These are phyloP conservation scores for Hemiscyllium ocellatum DNA, from an alignment of 2,113 vertebrate species.

Conservation along the genomic window DNA sequence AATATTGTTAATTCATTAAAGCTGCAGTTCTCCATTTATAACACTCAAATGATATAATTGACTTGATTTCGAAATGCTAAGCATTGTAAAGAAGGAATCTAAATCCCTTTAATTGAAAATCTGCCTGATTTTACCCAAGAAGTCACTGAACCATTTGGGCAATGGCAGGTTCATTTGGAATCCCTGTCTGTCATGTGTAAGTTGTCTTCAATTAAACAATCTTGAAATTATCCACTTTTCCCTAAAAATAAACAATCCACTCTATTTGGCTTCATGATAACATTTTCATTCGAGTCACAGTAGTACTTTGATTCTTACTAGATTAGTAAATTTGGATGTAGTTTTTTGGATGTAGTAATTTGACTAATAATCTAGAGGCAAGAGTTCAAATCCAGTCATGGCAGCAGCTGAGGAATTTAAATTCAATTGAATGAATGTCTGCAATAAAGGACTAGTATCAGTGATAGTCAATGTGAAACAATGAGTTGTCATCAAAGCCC, in stretches of 20 bases:
- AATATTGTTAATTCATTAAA: background rate
- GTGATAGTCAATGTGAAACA: no score
- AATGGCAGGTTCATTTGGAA: background rate
- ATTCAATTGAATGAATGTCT: no score
- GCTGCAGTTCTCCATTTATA: background rate
- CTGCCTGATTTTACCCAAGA: background rate
- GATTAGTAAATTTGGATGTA: no score
- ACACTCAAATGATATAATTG: background rate
- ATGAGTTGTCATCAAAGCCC: no score
- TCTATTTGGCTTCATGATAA: background rate
- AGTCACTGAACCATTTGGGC: background rate
- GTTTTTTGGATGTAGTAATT: no score
- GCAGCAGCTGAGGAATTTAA: no score
- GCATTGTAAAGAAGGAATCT: background rate
- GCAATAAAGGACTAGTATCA: no score
- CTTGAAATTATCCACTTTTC: background rate
- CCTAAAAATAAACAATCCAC: background rate
- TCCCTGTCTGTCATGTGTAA: background rate
- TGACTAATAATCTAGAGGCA: no score
- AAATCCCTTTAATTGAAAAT: background rate
- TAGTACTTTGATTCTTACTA: no score
- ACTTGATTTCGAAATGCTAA: background rate
- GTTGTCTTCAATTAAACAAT: background rate
- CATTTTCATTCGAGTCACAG: no score
- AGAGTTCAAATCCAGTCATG: no score